Evolutionary conservation across 2,888 invertebrate genomes (phyloP), one percentile per base, ranked within the genome.

Genomic region (Teinopalpus imperialis): DNA sequence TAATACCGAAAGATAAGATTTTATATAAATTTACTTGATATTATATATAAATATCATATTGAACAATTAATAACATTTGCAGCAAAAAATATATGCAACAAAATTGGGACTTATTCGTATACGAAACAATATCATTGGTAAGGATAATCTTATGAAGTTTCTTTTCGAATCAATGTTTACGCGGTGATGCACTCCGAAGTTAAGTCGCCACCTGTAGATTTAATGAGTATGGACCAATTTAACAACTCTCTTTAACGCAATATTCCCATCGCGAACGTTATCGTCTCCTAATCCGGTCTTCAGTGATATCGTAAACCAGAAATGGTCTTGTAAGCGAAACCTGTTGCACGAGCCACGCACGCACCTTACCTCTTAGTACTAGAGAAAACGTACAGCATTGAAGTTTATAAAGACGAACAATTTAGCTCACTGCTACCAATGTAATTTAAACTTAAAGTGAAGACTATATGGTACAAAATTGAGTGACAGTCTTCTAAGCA

Each of bases 221-320:
- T 77, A 77, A 79, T 69, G 68, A 61, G 65, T 63, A 65, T 65
- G 68, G 74, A 70, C 72, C 68, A 72, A 81, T 80, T 77, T 73
- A 77, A 74, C 74, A 74, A 65, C 66, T 76, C 66, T 70, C 73
- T 75, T 83, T 80, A 77, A 80, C 78, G 74, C 72, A 70, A 74
- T 74, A 73, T 76, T 73, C 73, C 72, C 76, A 80, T 81, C 80
- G 69, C 69, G 78, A 77, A 75, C 70, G 71, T 76, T 83, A 85
- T 83, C 83, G 75, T 75, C 76, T 74, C 72, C 80, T 86, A 83
- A 83, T 86, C 85, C 82, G 81, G 86, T 83, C 79, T 63, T 56
- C 61, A 63, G 70, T 76, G 77, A 81, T 83, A 85, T 85, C 81
- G 76, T 81, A 79, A 85, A 81, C 78, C 81, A 85, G 85, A 85